These are phyloP conservation scores for Setipinna tenuifilis DNA, from an alignment of 2,797 vertebrate genomes.

Conservation along the genomic window DNA sequence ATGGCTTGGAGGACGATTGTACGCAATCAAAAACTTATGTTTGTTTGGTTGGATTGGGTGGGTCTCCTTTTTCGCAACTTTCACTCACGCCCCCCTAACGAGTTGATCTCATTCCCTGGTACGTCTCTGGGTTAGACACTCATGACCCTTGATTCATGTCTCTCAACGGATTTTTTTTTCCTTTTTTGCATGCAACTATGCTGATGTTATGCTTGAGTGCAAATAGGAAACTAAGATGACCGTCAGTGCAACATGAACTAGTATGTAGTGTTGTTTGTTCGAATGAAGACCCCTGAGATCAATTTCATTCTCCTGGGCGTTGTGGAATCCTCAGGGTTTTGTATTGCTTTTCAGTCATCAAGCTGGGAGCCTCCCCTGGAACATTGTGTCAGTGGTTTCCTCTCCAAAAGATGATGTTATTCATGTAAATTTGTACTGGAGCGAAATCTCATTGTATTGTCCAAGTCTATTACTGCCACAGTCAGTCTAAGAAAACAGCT, in stretches of 20 bases:
- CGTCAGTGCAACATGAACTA: neutral
- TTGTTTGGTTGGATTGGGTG: slow-evolving; percentile 42
- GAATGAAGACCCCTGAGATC: neutral
- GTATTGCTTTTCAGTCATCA: slow-evolving; percentile 33
- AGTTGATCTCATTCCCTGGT: slow-evolving; percentile 43
- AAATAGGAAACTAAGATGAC: no score
- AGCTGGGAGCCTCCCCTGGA: slow-evolving; percentile 30
- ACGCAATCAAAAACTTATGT: slow-evolving; percentile 35
- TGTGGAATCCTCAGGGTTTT: neutral
- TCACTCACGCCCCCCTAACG: slow-evolving; percentile 27
- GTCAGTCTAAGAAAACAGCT: slow-evolving; percentile 19
- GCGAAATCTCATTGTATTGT: slow-evolving; percentile 8
- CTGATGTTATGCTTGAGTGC: no score
- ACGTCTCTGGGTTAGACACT: neutral
- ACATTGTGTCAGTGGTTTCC: slow-evolving; percentile 9
- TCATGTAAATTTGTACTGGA: slow-evolving; percentile 27
- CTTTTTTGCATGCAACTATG: neutral
- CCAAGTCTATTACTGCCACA: slow-evolving; percentile 14
- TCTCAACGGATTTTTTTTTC: neutral
- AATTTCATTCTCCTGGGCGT: neutral
- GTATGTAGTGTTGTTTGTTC: neutral
- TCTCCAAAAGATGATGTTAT: slow-evolving; percentile 38
- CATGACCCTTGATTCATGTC: neutral
- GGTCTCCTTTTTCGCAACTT: slow-evolving; percentile 43
- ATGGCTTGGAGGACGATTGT: slow-evolving; percentile 37